Conservation (phyloP, 92 coral and sea anemone species). For the Isaurus tuberculatus region DNA sequence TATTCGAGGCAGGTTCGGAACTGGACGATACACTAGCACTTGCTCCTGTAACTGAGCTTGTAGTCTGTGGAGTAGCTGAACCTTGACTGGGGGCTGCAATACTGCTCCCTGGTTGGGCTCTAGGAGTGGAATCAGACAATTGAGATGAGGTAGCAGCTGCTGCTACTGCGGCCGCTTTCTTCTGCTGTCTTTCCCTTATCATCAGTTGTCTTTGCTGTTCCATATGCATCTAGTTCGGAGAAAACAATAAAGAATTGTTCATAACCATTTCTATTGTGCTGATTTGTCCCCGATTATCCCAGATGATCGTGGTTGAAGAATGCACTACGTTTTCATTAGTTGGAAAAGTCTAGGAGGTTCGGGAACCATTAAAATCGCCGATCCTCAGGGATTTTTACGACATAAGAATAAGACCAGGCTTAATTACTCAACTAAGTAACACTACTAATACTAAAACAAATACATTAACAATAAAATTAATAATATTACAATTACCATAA, state of each 20-base stretch:
- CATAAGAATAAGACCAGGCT: too few relatives aligned
- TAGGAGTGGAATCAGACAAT: slow-evolving; percentile 36
- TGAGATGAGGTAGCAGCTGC: slow-evolving; percentile 39
- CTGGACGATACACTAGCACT: slow-evolving; percentile 58
- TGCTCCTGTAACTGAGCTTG: slow-evolving; percentile 27
- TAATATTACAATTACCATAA: too few relatives aligned
- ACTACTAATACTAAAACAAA: too few relatives aligned
- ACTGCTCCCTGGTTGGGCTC: slow-evolving; percentile 38
- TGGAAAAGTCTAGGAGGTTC: too few relatives aligned
- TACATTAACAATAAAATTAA: too few relatives aligned
- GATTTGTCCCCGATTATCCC: too few relatives aligned
- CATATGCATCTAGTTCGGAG: slow-evolving; percentile 74
- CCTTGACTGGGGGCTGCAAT: slow-evolving; percentile 19
- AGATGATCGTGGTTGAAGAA: too few relatives aligned
- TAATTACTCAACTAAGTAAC: too few relatives aligned
- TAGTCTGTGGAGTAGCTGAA: slow-evolving; percentile 22
- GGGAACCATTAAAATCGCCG: too few relatives aligned
- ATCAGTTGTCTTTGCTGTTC: slow-evolving; percentile 89
- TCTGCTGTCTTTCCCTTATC: slow-evolving; percentile 85
- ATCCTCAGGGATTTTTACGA: too few relatives aligned
- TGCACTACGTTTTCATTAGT: too few relatives aligned
- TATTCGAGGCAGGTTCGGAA: slow-evolving; percentile 52
- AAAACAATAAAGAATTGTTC: background rate
- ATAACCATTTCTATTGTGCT: too few relatives aligned
- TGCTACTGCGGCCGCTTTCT: slow-evolving; percentile 72